A percentile compares a stretch with the other conserved stretches of the same genome.
Evolutionary conservation across 2,797 vertebrate species (phyloP).

Genomic region (Enteromius trimaculatus): DNA sequence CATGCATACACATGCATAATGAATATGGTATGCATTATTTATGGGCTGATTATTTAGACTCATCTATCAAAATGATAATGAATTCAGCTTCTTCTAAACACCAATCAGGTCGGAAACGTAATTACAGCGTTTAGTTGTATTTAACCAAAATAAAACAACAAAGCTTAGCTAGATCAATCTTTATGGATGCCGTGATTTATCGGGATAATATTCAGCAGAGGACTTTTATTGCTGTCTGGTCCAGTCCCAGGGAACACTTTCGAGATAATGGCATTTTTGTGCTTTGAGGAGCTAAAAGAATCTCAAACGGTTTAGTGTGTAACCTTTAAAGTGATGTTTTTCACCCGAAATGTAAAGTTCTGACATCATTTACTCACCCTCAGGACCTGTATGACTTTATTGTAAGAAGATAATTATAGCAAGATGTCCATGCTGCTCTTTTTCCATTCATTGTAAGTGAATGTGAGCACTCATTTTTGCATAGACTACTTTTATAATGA

Average conservation of each 20-base stretch:
- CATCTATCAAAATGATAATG: conserved; percentile 99
- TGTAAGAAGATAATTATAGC: neutral
- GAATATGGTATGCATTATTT: conserved; percentile 99
- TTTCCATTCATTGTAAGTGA: neutral
- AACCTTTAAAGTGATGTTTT: conserved; percentile 2
- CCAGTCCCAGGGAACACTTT: conserved; percentile 46
- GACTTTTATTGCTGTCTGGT: conserved; percentile 58
- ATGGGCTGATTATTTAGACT: conserved; percentile 99
- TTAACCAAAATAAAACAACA: conserved; percentile 81
- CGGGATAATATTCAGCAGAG: conserved; percentile 63
- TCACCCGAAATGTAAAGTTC: neutral
- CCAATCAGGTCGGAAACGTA: conserved; percentile 94
- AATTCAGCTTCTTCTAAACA: conserved; percentile 95
- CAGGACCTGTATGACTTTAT: neutral
- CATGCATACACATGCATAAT: conserved; percentile 99
- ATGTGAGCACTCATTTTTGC: neutral
- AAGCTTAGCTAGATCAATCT: conserved; percentile 73
- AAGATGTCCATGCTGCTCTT: neutral
- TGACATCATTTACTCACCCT: neutral
- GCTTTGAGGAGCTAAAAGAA: conserved; percentile 41
- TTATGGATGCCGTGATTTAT: conserved; percentile 67
- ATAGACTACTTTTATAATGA: neutral
- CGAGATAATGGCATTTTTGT: conserved; percentile 48
- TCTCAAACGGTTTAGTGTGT: conserved; percentile 34
- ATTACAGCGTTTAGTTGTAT: conserved; percentile 98